These are phyloP conservation scores for Sarcophaga carnaria DNA, from an alignment of 2,888 invertebrate species.

Conservation along the genomic window DNA sequence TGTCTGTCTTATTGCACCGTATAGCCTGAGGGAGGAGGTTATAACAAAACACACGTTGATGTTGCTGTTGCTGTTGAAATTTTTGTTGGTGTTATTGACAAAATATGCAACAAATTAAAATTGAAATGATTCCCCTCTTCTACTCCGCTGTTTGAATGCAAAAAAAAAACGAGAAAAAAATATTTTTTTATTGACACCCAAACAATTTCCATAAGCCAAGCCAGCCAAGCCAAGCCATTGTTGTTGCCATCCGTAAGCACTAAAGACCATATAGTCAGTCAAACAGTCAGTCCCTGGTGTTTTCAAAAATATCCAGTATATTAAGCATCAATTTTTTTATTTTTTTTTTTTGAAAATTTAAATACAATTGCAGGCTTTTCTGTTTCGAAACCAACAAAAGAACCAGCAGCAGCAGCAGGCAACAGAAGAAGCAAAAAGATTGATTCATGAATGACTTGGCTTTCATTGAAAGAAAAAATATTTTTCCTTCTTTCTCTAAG, in stretches of 20 bases:
- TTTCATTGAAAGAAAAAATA: neutral
- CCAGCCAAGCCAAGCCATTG: slow-evolving; percentile 25
- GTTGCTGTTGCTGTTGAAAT: slow-evolving; percentile 62
- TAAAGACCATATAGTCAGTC: neutral
- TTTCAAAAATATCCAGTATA: slow-evolving; percentile 54
- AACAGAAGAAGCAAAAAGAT: slow-evolving; percentile 16
- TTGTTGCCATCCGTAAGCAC: neutral
- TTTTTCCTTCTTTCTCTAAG: neutral
- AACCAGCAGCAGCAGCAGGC: no score
- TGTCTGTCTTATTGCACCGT: neutral
- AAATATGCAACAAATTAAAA: slow-evolving; percentile 75
- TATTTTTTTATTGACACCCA: slow-evolving; percentile 60
- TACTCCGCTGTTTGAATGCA: slow-evolving; percentile 44
- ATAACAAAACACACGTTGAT: neutral
- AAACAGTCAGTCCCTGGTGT: neutral
- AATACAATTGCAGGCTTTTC: slow-evolving; percentile 74
- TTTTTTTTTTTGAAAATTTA: slow-evolving; percentile 67
- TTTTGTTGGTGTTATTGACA: slow-evolving; percentile 71
- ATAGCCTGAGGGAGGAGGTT: neutral
- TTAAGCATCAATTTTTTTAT: slow-evolving; percentile 31
- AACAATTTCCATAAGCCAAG: slow-evolving; percentile 50
- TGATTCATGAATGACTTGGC: slow-evolving; percentile 57
- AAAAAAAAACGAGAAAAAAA: slow-evolving; percentile 29
- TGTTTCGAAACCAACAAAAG: neutral
- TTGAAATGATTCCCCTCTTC: slow-evolving; percentile 61